phyloP scores from a whole-genome alignment of 1,140 invertebrate genomes.

The Frieseomelitta varia region DNA sequence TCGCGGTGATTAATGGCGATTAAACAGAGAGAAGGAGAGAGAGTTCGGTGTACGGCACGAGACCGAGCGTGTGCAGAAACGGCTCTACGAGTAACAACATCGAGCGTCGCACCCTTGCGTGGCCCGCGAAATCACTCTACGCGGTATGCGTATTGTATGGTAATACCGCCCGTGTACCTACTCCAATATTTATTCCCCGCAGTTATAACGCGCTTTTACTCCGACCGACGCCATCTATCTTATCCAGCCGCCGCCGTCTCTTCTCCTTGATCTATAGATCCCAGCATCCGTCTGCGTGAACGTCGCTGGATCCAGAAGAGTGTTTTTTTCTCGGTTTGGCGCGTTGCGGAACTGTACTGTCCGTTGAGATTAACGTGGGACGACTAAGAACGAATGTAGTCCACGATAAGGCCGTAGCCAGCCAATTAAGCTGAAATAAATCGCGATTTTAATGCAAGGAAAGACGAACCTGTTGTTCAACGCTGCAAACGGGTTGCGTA shows the following conservation, averaged over 20 bases:
- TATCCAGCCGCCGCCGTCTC: constrained; percentile 20
- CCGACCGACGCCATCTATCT: constrained; percentile 64
- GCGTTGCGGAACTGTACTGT: constrained; percentile 3
- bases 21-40: constrained; percentile 54
- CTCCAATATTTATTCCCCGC: constrained; percentile 70
- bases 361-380: constrained; percentile 1
- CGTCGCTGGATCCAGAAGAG: constrained; percentile 6
- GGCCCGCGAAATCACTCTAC: constrained; percentile 66
- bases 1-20: constrained; percentile 68
- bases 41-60: constrained; percentile 22
- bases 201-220: constrained; percentile 71
- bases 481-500: background rate
- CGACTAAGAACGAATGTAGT: background rate
- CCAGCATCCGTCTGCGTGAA: constrained; percentile 27
- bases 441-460: background rate
- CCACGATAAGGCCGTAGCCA: background rate
- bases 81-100: constrained; percentile 61
- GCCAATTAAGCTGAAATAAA: background rate
- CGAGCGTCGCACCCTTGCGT: constrained; percentile 68
- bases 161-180: constrained; percentile 70
- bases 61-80: constrained; percentile 39
- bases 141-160: constrained; percentile 73
- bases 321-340: background rate
- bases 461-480: background rate
- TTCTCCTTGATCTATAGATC: constrained; percentile 52